These are phyloP conservation scores for Onthophagus sagittarius DNA, from an alignment of 2,888 invertebrate genomes.

Conservation along the genomic window DNA sequence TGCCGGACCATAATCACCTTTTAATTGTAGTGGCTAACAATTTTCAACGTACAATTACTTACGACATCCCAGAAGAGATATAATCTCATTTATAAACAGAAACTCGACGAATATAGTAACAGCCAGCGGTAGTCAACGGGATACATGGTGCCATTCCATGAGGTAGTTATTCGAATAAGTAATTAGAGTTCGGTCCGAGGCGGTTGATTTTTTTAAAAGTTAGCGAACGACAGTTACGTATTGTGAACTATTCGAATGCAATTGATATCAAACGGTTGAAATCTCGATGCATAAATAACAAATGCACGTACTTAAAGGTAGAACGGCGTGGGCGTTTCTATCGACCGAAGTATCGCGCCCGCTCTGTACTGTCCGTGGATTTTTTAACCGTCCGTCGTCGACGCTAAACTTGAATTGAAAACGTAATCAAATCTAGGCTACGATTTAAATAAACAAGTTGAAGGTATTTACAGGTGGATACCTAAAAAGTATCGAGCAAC, in stretches of 20 bases:
- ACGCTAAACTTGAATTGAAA: background rate
- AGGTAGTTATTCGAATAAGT: background rate
- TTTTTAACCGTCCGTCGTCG: background rate
- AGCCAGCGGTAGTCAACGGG: background rate
- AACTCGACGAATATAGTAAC: background rate
- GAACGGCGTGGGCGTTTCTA: background rate
- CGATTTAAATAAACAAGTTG: background rate
- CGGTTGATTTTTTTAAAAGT: background rate
- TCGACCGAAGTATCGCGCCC: background rate
- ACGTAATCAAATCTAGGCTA: background rate
- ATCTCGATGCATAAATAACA: conserved; percentile 5
- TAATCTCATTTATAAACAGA: background rate
- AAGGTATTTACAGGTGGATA: background rate
- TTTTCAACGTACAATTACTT: background rate
- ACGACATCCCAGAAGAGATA: background rate
- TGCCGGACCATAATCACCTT: background rate
- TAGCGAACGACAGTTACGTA: background rate
- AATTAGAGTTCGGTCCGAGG: background rate
- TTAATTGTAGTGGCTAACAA: background rate
- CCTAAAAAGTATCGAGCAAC: background rate
- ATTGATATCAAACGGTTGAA: conserved; percentile 9
- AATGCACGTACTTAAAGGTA: background rate
- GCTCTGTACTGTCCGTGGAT: background rate
- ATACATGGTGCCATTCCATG: background rate
- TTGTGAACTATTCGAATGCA: conserved; percentile 2